These are phyloP conservation scores for Chelonus formosanus DNA, from an alignment of 2,888 invertebrate species.

Conservation along the genomic window DNA sequence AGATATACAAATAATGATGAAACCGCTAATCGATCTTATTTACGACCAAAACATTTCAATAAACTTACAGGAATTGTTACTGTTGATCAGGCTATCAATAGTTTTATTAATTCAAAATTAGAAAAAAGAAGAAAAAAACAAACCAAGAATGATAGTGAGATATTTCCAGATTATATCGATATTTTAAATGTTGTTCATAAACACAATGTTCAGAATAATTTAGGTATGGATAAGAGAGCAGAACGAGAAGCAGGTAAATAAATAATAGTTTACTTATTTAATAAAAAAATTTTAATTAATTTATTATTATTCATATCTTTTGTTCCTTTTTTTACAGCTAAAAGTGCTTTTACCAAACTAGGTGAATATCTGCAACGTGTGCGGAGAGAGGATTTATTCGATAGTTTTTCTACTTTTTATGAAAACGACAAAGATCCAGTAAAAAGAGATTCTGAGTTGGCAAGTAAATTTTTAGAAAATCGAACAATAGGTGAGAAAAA, in stretches of 20 bases:
- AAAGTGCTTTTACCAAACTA: conserved; percentile 51
- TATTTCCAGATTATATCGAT: conserved; percentile 58
- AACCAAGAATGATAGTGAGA: conserved; percentile 44
- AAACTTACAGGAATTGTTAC: conserved; percentile 47
- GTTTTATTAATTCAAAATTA: conserved; percentile 55
- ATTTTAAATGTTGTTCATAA: conserved; percentile 52
- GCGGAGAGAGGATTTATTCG: conserved; percentile 52
- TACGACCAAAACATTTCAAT: conserved; percentile 50
- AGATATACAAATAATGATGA: conserved; percentile 48
- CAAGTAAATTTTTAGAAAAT: conserved; percentile 47
- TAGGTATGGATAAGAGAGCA: conserved; percentile 43
- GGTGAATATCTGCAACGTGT: conserved; percentile 51
- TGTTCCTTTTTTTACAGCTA: conserved; percentile 45
- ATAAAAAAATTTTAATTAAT: conserved; percentile 1
- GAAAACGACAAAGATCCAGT: conserved; percentile 56
- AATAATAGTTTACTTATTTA: neutral
- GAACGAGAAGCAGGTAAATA: conserved; percentile 49
- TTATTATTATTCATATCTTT: neutral
- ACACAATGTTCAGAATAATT: conserved; percentile 47
- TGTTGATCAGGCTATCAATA: conserved; percentile 56
- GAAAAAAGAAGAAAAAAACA: conserved; percentile 42
- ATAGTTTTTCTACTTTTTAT: conserved; percentile 51
- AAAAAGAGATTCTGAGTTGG: conserved; percentile 41
- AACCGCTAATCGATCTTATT: conserved; percentile 49
- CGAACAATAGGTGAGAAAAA: conserved; percentile 48